Conservation (phyloP, 2,888 invertebrate genomes). For the Athalia cordata region DNA sequence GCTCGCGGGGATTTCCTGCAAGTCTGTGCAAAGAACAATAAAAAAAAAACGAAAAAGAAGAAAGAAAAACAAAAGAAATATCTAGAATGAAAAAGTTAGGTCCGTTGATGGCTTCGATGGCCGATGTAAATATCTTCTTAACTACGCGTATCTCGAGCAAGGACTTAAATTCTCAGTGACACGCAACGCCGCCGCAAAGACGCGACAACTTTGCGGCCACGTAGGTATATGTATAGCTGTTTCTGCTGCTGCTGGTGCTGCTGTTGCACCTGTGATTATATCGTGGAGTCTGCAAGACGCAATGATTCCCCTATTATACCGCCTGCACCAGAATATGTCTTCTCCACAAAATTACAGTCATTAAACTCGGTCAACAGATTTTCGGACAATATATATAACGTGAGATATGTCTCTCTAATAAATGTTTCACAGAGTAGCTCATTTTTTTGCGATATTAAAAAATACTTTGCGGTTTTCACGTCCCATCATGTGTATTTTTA, state of each 20-base stretch:
- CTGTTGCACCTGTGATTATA: too few relatives aligned
- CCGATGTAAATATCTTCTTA: constrained; percentile 37
- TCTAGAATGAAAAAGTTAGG: not conserved
- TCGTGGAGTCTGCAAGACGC: too few relatives aligned
- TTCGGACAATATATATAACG: not conserved
- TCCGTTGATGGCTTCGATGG: constrained; percentile 17
- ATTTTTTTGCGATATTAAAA: not conserved
- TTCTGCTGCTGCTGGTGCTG: too few relatives aligned
- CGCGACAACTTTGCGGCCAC: not conserved
- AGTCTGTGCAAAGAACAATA: not conserved
- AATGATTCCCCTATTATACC: too few relatives aligned
- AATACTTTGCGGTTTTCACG: too few relatives aligned
- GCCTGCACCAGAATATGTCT: too few relatives aligned
- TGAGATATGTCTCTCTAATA: too few relatives aligned
- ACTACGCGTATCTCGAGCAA: constrained; percentile 31
- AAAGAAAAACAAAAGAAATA: not conserved
- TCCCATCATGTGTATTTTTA: not conserved
- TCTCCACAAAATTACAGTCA: constrained; percentile 11
- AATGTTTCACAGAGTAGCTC: not conserved
- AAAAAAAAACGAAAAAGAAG: not conserved
- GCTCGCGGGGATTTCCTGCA: constrained; percentile 13
- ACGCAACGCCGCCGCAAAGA: constrained; percentile 13
- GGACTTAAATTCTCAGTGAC: constrained; percentile 38
- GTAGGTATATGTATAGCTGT: too few relatives aligned
- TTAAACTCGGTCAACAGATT: constrained; percentile 12